Evolutionary conservation across 2,797 vertebrate species (phyloP), one percentile per base, ranked within the genome.

Genomic region (Eupleurogrammus muticus): DNA sequence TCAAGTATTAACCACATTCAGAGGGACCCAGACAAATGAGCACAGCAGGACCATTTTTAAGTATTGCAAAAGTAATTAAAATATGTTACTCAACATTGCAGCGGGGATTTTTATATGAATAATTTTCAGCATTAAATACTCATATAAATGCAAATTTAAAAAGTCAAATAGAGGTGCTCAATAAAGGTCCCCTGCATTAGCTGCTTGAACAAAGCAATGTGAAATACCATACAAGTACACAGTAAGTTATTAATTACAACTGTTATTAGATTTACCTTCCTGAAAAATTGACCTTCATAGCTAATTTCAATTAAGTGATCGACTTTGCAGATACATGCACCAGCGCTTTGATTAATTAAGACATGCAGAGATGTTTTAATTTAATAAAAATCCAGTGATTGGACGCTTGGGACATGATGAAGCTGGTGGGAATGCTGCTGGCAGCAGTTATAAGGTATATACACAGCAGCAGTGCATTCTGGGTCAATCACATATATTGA

Each of bases 241-340:
- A 62, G 28, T 28, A 48, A 60, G 59, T 66, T 75, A 75, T 84
- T 77, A 73, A 83, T 84, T 82, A 82, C 52, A 70, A 69, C 24
- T 70, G 53, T 74, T 80, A 73, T 81, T 74, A 75, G 59, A 80
- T 80, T 64, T 56, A 75, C 64, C 64, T 72, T 61, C 56, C 70
- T 66, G 19, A 75, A 71, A 64, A 82, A 73, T 8, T 57, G 16
- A 84, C 75, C 82, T 81, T 78, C 52, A 52, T 1, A 71, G 49
- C 57, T 62, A 65, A 67, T 86, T 79, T 78, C 34, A 79, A 71
- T 89, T 80, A 81, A 20, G 51, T 34, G 56, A 81, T 75, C 51
- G 48, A 66, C 48, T 83, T 67, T 64, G 69, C 34, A 70, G 66
- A 70, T 65, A 21, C 47, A 67, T 59, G 42, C 57, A 20, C 14